Evolutionary conservation across 2,888 invertebrate genomes (phyloP), one percentile per base, ranked within the genome.

Genomic region (Anoplius nigerrimus): DNA sequence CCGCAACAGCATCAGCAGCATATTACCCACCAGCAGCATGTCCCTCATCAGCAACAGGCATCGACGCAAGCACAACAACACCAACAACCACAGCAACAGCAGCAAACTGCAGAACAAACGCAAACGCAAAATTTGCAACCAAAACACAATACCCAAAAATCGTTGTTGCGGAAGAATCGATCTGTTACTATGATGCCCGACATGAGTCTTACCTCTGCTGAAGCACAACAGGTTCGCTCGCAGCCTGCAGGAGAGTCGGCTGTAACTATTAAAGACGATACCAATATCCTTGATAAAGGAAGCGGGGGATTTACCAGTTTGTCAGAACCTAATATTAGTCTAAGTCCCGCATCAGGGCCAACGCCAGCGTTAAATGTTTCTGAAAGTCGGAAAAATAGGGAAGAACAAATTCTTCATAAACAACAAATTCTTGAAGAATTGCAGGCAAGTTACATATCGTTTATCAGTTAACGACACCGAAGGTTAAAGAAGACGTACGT

Each of bases 361-460:
- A 71, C 80, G 11, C 66, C 82, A 57, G 78, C 69, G 0, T 64
- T 74, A 53, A 81, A 81, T 58, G 80, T 76, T 46, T 76, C 81
- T 18, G 87, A 87, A 58, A 82, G 79, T 59, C 82, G 85, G 42
- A 87, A 86, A 63, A 84, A 76, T 63, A 76, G 89, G 69, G 91
- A 93, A 78, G 93, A 93, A 76, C 93, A 93, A 81, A 92, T 92
- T 72, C 89, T 92, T 62, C 92, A 93, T 79, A 92, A 93, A 83
- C 93, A 93, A 86, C 93, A 93, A 83, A 93, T 94, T 80, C 90
- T 94, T 42, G 93, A 94, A 81, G 94, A 94, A 86, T 71, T 88
- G 51, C 85, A 89, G 84, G 88, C 88, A 74, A 13, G 62, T 65
- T 16, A 11, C 62, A 34, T n/a, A 34, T 34, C 11, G 34, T 2